A percentile compares a stretch with the other conserved stretches of the same genome.
These are phyloP conservation scores for Thunnus albacares DNA, from an alignment of 2,797 vertebrate genomes.

Conservation along the genomic window DNA sequence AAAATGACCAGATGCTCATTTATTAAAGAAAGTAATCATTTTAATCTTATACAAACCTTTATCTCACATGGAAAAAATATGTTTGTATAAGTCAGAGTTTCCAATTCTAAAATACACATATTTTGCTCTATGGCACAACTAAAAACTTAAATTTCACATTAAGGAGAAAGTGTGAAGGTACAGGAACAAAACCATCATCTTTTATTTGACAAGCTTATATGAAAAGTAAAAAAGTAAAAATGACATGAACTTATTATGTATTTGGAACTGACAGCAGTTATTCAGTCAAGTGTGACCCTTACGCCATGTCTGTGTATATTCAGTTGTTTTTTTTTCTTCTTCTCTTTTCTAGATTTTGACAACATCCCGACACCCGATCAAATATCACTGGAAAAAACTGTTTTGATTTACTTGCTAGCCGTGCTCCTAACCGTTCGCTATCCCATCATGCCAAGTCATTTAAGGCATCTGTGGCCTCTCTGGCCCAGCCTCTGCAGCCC, in stretches of 20 bases:
- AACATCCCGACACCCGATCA: conserved; percentile 56
- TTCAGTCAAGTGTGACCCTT: conserved; percentile 8
- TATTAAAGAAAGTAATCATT: not conserved
- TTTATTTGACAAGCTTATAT: not conserved
- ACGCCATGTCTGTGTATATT: not conserved
- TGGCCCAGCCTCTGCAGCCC: conserved; percentile 79
- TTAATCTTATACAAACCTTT: not conserved
- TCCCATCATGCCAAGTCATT: conserved; percentile 87
- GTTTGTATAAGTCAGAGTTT: not conserved
- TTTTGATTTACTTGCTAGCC: conserved; percentile 80
- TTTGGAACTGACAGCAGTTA: not conserved
- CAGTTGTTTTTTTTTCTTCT: not conserved
- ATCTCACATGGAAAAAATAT: not conserved
- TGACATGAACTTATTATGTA: not conserved
- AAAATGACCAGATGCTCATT: not conserved
- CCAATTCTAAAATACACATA: not conserved
- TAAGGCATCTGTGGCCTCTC: conserved; percentile 87
- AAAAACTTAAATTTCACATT: not conserved
- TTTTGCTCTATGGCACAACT: not conserved
- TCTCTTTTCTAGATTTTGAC: conserved; percentile 42
- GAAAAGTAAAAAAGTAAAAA: too few relatives aligned
- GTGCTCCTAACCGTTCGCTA: conserved; percentile 72
- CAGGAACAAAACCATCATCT: not conserved
- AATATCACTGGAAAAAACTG: conserved; percentile 67
- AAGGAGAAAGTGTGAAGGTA: not conserved